These are phyloP conservation scores for Pantala flavescens DNA, from an alignment of 1,140 invertebrate genomes.

Conservation along the genomic window DNA sequence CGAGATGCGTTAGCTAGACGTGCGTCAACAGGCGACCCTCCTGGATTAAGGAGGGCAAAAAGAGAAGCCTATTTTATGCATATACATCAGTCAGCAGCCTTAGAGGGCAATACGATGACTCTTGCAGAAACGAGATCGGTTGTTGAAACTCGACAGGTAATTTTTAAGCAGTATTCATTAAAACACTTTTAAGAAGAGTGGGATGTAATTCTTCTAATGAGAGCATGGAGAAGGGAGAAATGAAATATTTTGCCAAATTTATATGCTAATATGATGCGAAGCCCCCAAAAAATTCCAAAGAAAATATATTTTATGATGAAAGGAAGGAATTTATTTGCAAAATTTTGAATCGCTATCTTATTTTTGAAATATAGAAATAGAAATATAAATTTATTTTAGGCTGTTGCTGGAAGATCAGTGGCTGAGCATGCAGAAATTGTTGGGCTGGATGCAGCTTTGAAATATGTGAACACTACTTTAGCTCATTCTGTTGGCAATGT, in stretches of 20 bases:
- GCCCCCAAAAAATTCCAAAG: too few relatives aligned
- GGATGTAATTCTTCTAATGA: too few relatives aligned
- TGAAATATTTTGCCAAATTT: too few relatives aligned
- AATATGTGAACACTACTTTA: slow-evolving; percentile 88
- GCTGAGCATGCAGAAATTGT: slow-evolving; percentile 95
- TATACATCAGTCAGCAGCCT: slow-evolving; percentile 94
- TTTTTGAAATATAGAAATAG: too few relatives aligned
- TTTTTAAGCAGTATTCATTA: background rate
- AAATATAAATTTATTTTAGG: slow-evolving; percentile 31
- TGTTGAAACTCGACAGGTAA: slow-evolving; percentile 71
- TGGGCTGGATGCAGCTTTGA: slow-evolving; percentile 87
- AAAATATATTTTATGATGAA: too few relatives aligned
- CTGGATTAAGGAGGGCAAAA: slow-evolving; percentile 73
- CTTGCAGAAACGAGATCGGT: slow-evolving; percentile 85
- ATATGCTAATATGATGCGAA: too few relatives aligned
- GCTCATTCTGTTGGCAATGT: slow-evolving; percentile 32
- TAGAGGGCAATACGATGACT: slow-evolving; percentile 95
- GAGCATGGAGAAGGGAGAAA: too few relatives aligned
- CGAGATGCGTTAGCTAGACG: slow-evolving; percentile 67
- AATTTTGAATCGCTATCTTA: too few relatives aligned
- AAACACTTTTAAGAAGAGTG: too few relatives aligned
- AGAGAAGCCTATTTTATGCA: slow-evolving; percentile 92
- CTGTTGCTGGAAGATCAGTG: slow-evolving; percentile 87
- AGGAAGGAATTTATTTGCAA: too few relatives aligned
- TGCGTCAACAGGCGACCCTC: slow-evolving; percentile 37